Base-by-base conservation (phyloP, 2,888 invertebrate species). In the Meiosimyza decipiens region DNA sequence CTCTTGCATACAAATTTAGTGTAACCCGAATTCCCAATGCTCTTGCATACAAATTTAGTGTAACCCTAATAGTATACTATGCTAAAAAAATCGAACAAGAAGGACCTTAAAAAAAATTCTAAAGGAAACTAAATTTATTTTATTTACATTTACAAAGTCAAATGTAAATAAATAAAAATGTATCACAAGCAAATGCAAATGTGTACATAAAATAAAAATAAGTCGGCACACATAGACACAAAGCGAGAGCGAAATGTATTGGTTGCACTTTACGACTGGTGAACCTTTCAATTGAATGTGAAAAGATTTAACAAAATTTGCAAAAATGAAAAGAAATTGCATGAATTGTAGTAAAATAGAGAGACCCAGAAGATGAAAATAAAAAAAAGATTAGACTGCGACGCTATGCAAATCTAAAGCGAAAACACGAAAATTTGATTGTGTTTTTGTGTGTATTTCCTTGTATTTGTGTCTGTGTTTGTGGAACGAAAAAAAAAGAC, bases 41-140 rank as follows among this genome's bases (percentile, higher is more conserved):
- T 59, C 12, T 22, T 49, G 50, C 68, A 59, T 33, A 60, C 60
- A 49, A 60, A 57, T 68, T 72, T 60, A 71, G 62, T 33, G 28
- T 47, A 72, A 55, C 50, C 72, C 72, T 64, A 55, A 68, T 69
- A 72, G 72, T 72, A 72, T 69, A 68, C 68, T 57, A 57, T 55
- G 55, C 49, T 63, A 16, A 63, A 55, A 55, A 9, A 40, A 28
- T 22, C 40, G 9, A 40, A 9, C 40, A 40, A 40, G 2, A 40
- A 40, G 40, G 40, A 40, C 6, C 9, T 2, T 7, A 7, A 40
- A 40, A 40, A n/a, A 40, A 9, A 9, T 4, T 40, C 40, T 40
- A 9, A 40, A 40, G 40, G 9, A 40, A 40, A 40, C 40, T 9
- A 40, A 40, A 40, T 40, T 40, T 9, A 40, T 40, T 40, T 40